Percentiles rank a stretch among this genome's conserved stretches.
Conservation (phyloP, 2,797 vertebrate genomes). For the Pangasius larnaudii region DNA sequence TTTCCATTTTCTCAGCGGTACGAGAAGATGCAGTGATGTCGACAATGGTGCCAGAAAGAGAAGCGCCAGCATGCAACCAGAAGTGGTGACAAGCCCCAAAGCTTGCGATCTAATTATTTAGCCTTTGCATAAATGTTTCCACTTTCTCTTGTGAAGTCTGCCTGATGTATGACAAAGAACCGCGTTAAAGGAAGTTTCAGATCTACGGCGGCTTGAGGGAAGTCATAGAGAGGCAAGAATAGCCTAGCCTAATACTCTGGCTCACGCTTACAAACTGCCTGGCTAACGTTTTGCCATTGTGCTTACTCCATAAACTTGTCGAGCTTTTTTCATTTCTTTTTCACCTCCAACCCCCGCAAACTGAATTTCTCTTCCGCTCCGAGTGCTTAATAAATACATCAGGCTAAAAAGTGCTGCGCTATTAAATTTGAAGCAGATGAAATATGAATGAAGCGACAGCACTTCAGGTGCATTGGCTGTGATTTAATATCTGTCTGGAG, state of each 20-base stretch:
- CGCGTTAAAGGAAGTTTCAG: constrained; percentile 53
- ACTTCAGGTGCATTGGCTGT: constrained; percentile 93
- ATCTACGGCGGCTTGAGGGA: constrained; percentile 40
- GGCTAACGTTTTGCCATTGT: constrained; percentile 89
- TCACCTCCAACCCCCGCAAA: constrained; percentile 75
- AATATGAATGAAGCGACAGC: constrained; percentile 94
- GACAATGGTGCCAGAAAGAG: constrained; percentile 10
- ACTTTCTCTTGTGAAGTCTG: constrained; percentile 28
- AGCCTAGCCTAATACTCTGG: constrained; percentile 67
- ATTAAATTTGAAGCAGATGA: constrained; percentile 89
- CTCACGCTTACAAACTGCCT: constrained; percentile 25
- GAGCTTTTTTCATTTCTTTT: constrained; percentile 85
- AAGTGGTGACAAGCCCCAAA: constrained; percentile 39
- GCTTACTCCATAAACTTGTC: constrained; percentile 96
- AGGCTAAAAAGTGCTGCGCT: constrained; percentile 92
- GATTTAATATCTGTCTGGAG: constrained; percentile 90
- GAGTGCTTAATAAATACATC: constrained; percentile 97
- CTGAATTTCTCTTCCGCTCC: constrained; percentile 82
- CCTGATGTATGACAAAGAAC: constrained; percentile 60
- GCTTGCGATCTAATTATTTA: constrained; percentile 52
- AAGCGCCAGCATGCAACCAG: not conserved
- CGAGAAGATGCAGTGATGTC: constrained; percentile 1
- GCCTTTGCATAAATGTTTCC: constrained; percentile 54
- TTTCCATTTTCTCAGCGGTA: not conserved
- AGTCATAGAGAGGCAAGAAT: constrained; percentile 58